A percentile compares a stretch with the other conserved stretches of the same genome.
Conservation (phyloP, 2,888 invertebrate species). For the Eledone cirrhosa region DNA sequence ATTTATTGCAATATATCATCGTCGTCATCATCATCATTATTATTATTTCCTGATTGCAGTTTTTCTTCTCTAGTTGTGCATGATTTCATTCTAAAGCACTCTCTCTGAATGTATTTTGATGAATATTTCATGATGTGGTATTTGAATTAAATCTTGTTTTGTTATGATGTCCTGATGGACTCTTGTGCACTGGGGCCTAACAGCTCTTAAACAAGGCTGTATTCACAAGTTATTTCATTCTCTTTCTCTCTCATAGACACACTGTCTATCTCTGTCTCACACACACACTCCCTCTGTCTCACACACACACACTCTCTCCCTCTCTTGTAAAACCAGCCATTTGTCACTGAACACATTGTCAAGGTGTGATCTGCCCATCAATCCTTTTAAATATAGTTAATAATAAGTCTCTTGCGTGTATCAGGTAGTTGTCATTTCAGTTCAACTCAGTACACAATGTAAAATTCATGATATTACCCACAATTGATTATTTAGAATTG, state of each 20-base stretch:
- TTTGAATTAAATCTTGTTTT: constrained; percentile 7
- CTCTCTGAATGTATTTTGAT: neutral
- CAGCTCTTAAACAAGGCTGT: neutral
- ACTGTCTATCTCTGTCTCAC: neutral
- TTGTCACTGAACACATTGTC: constrained; percentile 22
- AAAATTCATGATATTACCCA: constrained; percentile 22
- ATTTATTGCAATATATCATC: too few relatives aligned
- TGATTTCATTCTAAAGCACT: too few relatives aligned
- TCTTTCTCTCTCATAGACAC: neutral
- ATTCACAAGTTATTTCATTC: neutral
- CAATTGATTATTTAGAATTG: constrained; percentile 11
- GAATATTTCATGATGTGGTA: constrained; percentile 5
- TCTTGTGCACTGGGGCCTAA: constrained; percentile 1
- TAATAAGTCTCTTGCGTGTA: constrained; percentile 24
- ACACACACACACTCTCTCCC: neutral
- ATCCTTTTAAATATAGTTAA: constrained; percentile 8
- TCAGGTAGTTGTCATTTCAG: constrained; percentile 21
- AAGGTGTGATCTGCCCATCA: constrained; percentile 17
- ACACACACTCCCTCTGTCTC: neutral
- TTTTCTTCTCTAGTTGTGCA: too few relatives aligned
- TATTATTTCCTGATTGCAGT: too few relatives aligned
- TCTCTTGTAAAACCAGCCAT: neutral
- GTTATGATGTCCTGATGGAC: neutral
- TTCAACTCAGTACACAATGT: constrained; percentile 23
- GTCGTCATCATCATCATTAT: too few relatives aligned